Conservation (phyloP, 2,113 vertebrate species). For the Notarius quadriscutis region DNA sequence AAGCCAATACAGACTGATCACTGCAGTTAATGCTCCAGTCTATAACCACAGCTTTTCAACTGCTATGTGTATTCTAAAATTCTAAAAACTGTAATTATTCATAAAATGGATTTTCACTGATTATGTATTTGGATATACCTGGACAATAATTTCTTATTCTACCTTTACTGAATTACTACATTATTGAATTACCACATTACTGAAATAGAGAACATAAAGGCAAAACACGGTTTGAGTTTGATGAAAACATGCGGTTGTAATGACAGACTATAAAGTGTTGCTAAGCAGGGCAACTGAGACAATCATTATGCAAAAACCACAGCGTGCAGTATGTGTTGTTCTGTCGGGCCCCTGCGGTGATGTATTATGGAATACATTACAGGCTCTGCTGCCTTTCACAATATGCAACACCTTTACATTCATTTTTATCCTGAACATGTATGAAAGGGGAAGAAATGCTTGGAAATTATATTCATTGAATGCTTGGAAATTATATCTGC, state of each 20-base stretch:
- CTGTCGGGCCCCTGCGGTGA: conserved; percentile 23
- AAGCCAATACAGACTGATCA: not conserved
- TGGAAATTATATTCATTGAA: not conserved
- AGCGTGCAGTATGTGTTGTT: conserved; percentile 36
- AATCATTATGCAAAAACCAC: conserved; percentile 39
- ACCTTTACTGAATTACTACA: too few relatives aligned
- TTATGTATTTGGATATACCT: not conserved
- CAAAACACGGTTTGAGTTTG: conserved; percentile 5
- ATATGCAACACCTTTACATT: conserved; percentile 5
- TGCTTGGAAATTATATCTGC: conserved; percentile 14
- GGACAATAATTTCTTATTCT: not conserved
- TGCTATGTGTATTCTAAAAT: not conserved
- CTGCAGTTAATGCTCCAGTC: not conserved
- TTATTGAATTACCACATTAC: not conserved
- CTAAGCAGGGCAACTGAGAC: conserved; percentile 36
- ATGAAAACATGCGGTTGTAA: conserved; percentile 1
- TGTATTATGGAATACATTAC: conserved; percentile 36
- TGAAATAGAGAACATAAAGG: not conserved
- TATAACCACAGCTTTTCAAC: not conserved
- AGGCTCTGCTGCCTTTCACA: conserved; percentile 35
- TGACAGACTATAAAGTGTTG: conserved; percentile 48
- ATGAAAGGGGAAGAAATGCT: conserved; percentile 18
- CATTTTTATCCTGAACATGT: conserved; percentile 29
- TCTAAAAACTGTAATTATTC: not conserved
- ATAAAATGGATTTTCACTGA: not conserved